A percentile compares a stretch with the other conserved stretches of the same genome.
Conservation (phyloP, 2,113 vertebrate species). For the Ceyx melanurus region DNA sequence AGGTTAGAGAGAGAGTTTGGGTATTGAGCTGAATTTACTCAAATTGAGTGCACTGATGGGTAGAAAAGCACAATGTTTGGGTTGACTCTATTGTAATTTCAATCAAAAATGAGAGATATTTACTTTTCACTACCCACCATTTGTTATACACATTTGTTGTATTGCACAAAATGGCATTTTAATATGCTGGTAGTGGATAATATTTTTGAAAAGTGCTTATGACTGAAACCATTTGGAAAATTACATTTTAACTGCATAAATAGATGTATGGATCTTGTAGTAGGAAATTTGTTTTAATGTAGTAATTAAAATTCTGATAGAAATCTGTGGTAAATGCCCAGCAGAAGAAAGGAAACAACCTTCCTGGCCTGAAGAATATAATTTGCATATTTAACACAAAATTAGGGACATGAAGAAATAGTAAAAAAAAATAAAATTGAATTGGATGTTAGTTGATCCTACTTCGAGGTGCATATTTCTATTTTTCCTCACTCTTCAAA, state of each 20-base stretch:
- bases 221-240: constrained; percentile 8
- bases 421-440: neutral
- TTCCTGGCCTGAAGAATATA: neutral
- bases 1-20: neutral
- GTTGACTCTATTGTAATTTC: neutral
- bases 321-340: neutral
- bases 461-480: neutral
- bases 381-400: neutral
- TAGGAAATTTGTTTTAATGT: neutral
- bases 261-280: neutral
- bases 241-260: neutral
- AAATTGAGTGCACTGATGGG: neutral
- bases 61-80: neutral
- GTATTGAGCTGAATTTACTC: neutral
- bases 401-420: neutral
- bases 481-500: neutral
- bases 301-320: neutral
- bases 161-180: neutral
- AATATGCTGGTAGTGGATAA: neutral
- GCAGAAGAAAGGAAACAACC: neutral
- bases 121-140: neutral
- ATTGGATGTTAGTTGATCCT: neutral
- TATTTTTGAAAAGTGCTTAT: neutral
- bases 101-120: neutral
- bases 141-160: neutral